These are phyloP conservation scores for Girardinus metallicus DNA, from an alignment of 2,797 vertebrate species.

Conservation along the genomic window DNA sequence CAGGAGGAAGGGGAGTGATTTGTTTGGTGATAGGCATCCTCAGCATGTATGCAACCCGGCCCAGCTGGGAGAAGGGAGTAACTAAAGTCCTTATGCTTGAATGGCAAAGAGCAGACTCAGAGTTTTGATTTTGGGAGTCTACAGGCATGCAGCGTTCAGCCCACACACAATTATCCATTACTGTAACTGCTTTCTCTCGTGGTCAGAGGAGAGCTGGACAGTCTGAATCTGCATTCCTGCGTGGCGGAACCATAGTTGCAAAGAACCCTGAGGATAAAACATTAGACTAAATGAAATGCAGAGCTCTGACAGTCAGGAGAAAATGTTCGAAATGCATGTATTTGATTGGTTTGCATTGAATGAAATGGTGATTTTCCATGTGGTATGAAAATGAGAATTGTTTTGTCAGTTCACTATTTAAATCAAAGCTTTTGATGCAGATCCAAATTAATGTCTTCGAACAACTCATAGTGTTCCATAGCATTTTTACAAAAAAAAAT, in stretches of 20 bases:
- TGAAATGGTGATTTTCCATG: background rate
- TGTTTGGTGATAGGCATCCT: conserved; percentile 65
- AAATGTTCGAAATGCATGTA: background rate
- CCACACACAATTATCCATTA: conserved; percentile 68
- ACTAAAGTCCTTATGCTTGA: conserved; percentile 34
- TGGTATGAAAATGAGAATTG: background rate
- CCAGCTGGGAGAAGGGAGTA: conserved; percentile 32
- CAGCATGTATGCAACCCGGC: conserved; percentile 30
- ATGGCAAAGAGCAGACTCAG: conserved; percentile 25
- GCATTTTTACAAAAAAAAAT: too few relatives aligned
- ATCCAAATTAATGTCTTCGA: background rate
- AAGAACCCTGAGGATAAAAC: conserved; percentile 34
- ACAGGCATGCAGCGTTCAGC: conserved; percentile 50
- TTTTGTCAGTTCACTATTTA: background rate
- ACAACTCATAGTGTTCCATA: background rate
- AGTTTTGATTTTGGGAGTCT: conserved; percentile 50
- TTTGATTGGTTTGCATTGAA: background rate
- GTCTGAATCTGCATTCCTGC: conserved; percentile 31
- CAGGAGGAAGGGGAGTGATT: conserved; percentile 22
- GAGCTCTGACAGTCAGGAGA: conserved; percentile 21
- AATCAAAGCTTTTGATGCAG: background rate
- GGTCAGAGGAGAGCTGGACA: conserved; percentile 51
- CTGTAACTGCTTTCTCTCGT: conserved; percentile 58
- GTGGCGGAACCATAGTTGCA: conserved; percentile 27
- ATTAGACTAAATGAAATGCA: conserved; percentile 25